These are phyloP conservation scores for Drosophila phalerata DNA, from an alignment of 2,888 invertebrate species.

Conservation along the genomic window DNA sequence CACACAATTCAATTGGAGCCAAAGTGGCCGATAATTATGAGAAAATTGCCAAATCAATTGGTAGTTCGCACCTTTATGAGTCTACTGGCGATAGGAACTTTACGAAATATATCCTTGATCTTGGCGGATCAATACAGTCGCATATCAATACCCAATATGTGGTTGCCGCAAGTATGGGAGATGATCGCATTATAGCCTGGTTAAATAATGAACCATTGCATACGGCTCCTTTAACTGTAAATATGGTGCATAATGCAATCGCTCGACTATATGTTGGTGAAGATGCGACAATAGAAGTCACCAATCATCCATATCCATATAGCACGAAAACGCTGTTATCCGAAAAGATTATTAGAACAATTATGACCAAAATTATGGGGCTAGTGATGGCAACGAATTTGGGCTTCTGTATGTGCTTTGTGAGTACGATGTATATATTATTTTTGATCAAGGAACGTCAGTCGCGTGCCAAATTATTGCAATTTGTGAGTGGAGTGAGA, in stretches of 20 bases:
- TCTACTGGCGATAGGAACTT: constrained; percentile 53
- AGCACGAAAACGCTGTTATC: constrained; percentile 86
- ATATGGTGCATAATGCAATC: constrained; percentile 88
- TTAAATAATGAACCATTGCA: constrained; percentile 94
- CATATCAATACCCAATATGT: constrained; percentile 87
- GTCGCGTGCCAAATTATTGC: constrained; percentile 91
- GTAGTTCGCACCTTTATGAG: constrained; percentile 50
- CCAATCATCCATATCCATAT: constrained; percentile 90
- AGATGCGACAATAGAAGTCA: constrained; percentile 83
- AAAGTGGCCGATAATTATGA: constrained; percentile 69
- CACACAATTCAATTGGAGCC: constrained; percentile 2
- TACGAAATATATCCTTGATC: constrained; percentile 65
- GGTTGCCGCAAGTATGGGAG: constrained; percentile 87
- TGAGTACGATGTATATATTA: constrained; percentile 88
- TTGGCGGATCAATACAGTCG: constrained; percentile 83
- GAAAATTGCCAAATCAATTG: constrained; percentile 58
- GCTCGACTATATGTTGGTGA: constrained; percentile 80
- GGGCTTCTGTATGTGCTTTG: constrained; percentile 92
- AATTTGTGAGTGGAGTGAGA: constrained; percentile 91
- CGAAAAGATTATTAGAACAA: constrained; percentile 70
- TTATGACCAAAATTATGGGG: constrained; percentile 65
- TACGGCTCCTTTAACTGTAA: constrained; percentile 89
- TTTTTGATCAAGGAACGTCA: constrained; percentile 89
- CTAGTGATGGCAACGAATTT: constrained; percentile 89
- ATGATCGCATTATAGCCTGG: constrained; percentile 87